Conservation (phyloP, 2,888 invertebrate species). For the Archips crataeganus region DNA sequence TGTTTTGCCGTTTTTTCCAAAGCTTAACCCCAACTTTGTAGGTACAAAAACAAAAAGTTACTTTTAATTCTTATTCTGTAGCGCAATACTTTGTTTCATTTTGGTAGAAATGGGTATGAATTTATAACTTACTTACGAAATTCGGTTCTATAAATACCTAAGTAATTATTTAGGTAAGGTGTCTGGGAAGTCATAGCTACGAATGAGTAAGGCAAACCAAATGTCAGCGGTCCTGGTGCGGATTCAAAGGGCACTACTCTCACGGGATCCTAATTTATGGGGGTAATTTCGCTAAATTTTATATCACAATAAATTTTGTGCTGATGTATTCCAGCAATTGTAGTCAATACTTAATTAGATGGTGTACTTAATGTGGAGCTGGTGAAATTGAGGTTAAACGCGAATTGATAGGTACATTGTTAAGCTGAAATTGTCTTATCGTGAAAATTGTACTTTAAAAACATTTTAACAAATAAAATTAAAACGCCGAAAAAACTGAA, state of each 20-base stretch:
- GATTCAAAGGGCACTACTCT: constrained; percentile 42
- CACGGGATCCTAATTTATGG: constrained; percentile 44
- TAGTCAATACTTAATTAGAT: constrained; percentile 34
- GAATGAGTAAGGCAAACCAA: constrained; percentile 38
- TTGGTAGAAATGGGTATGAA: neutral
- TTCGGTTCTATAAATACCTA: constrained; percentile 2
- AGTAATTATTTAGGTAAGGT: neutral
- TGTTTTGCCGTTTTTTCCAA: no score
- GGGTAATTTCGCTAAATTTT: constrained; percentile 46
- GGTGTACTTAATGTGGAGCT: constrained; percentile 1
- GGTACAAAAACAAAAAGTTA: no score
- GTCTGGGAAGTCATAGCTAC: constrained; percentile 17
- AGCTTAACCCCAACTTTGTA: no score
- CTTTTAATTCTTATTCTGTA: no score
- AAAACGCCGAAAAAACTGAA: no score
- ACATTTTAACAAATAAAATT: no score
- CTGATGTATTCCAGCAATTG: constrained; percentile 46
- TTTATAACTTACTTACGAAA: neutral
- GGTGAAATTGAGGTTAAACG: constrained; percentile 1
- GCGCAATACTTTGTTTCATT: neutral
- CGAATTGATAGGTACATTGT: neutral
- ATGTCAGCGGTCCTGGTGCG: constrained; percentile 38
- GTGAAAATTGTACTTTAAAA: no score
- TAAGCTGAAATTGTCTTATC: neutral
- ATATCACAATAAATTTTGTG: constrained; percentile 48